phyloP scores from a whole-genome alignment of 2,797 vertebrate species.

The Garrulus glandarius region DNA sequence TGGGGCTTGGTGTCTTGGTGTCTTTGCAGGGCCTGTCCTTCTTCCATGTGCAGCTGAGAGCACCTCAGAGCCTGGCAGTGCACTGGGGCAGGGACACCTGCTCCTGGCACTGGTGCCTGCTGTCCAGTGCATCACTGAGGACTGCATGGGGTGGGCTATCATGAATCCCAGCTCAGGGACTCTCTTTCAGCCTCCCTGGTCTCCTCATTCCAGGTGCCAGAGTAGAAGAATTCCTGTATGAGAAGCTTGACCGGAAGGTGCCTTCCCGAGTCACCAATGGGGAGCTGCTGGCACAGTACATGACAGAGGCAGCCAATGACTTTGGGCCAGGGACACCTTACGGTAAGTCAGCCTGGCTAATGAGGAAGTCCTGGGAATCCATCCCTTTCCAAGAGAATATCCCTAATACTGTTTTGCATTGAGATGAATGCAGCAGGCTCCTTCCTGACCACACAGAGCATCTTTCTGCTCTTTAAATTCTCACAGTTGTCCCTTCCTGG shows the following conservation, averaged over 20 bases:
- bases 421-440: neutral
- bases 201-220: constrained; percentile 77
- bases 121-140: neutral
- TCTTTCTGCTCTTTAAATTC: neutral
- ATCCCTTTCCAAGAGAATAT: neutral
- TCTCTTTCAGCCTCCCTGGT: neutral
- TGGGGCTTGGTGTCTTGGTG: neutral
- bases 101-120: neutral
- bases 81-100: neutral
- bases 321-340: constrained; percentile 87
- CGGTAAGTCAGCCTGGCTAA: constrained; percentile 76
- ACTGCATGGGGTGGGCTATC: neutral
- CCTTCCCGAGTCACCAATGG: constrained; percentile 88
- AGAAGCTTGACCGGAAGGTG: constrained; percentile 92
- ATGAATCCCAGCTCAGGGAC: neutral
- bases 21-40: neutral
- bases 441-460: neutral
- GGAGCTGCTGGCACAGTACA: constrained; percentile 91
- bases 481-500: neutral
- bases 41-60: neutral
- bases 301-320: constrained; percentile 89
- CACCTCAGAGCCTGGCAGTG: neutral
- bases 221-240: constrained; percentile 95
- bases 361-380: neutral
- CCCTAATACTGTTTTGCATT: neutral